Base-by-base conservation (phyloP, 2,888 invertebrate genomes). In the Halictus quadricinctus region DNA sequence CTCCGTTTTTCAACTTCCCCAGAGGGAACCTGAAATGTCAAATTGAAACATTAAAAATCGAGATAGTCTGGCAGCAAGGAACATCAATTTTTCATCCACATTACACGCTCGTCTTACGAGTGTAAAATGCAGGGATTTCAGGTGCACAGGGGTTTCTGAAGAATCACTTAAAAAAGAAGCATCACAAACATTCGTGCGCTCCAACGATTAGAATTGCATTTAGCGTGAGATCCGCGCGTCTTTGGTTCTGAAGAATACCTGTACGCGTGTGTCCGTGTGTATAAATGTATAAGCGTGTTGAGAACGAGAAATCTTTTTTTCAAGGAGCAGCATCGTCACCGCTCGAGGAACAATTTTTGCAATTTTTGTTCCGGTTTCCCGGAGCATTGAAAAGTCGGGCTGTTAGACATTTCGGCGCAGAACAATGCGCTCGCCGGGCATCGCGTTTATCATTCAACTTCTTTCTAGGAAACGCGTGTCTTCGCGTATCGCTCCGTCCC, bases 351-450 rank as follows among this genome's bases (percentile, higher is more conserved):
- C 48, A 29, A n/a, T 46, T 64, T 66, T 12, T 60, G 18, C 21
- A 29, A 29, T 29, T 29, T 29, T 36, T 36, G 29, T 21, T 21
- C 21, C 46, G 64, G 46, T 48, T 36, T 46, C 46, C 13, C 21
- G 29, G 7, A 36, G 25, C 43, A 64, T 18, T 25, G 74, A 50
- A 80, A n/a, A 76, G n/a, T 54, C 80, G 36, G 8, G 54, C 46
- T 36, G 12, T 60, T 81, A 66, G 77, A 77, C 73, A 73, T 81
- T 72, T 60, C 41, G n/a, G 10, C 21, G 48, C 43, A 2, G n/a
- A 50, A 50, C n/a, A 75, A 58, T 69, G 66, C 48, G 25, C 18
- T 7, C 12, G 21, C 8, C 25, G 29, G 50, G 25, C n/a, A 18
- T 41, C n/a, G 41, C 48, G 18, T 76, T 66, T 15, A 43, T 43